Evolutionary conservation across 2,797 vertebrate species (phyloP).

Genomic region (Tokudaia tokunoshimensis): DNA sequence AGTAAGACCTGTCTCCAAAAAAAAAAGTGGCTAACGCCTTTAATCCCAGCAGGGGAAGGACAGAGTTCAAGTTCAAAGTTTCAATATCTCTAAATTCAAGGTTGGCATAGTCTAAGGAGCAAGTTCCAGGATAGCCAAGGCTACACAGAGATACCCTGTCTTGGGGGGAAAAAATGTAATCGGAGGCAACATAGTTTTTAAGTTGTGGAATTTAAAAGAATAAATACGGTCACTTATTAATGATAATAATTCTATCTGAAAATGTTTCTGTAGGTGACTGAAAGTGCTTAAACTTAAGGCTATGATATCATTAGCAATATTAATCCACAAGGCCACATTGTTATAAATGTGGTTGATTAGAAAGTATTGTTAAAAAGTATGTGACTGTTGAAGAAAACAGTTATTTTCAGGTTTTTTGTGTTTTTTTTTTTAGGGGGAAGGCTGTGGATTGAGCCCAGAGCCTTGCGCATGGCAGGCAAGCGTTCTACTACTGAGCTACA

Average conservation of each 20-base stretch:
- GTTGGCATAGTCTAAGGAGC: neutral
- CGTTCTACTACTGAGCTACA: neutral
- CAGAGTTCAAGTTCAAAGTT: no score
- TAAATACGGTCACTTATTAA: neutral
- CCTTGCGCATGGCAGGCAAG: neutral
- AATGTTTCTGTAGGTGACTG: neutral
- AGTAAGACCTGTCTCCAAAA: neutral
- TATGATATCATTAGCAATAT: neutral
- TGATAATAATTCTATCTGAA: neutral
- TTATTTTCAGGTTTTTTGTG: neutral
- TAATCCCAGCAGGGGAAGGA: neutral
- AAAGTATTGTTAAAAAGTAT: neutral
- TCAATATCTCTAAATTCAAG: neutral
- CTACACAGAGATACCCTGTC: neutral
- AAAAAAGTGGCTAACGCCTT: neutral
- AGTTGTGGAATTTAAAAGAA: slow-evolving; percentile 36
- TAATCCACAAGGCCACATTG: neutral
- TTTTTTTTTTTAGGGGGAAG: neutral
- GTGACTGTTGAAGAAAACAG: slow-evolving; percentile 1
- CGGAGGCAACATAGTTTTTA: slow-evolving; percentile 40
- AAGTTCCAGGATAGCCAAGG: neutral
- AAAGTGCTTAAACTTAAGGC: neutral
- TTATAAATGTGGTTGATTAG: neutral
- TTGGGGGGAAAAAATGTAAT: neutral
- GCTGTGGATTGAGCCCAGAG: neutral